phyloP scores from a whole-genome alignment of 2,113 vertebrate genomes.

The Coracopsis vasa region DNA sequence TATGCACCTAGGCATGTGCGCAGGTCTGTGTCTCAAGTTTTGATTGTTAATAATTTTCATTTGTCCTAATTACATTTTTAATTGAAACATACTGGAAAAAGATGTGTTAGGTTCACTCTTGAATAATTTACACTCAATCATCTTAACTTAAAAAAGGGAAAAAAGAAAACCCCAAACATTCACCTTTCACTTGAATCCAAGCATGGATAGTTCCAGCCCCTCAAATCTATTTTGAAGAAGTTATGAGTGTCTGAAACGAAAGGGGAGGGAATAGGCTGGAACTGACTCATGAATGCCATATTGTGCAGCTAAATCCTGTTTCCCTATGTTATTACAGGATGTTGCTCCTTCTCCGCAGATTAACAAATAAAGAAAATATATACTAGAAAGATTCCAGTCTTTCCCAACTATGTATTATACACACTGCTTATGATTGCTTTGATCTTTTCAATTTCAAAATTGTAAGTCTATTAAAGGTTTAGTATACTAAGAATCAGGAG shows the following conservation, averaged over 20 bases:
- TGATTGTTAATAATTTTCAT: not conserved
- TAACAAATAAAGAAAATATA: conserved; percentile 54
- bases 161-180: not conserved
- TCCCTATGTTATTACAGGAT: conserved; percentile 22
- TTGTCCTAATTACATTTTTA: conserved; percentile 52
- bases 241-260: conserved; percentile 36
- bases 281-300: not conserved
- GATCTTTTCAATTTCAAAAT: conserved; percentile 63
- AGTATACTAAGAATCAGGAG: conserved; percentile 51
- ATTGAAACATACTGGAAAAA: conserved; percentile 35
- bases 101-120: conserved; percentile 3
- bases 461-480: conserved; percentile 69
- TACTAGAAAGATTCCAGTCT: conserved; percentile 24
- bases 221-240: conserved; percentile 27
- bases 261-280: conserved; percentile 43
- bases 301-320: conserved; percentile 38
- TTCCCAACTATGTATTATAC: conserved; percentile 42
- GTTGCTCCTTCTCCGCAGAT: conserved; percentile 39
- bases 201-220: conserved; percentile 13
- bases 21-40: not conserved
- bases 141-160: not conserved
- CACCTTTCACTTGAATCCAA: conserved; percentile 35
- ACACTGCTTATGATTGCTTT: conserved; percentile 48
- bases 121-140: conserved; percentile 26
- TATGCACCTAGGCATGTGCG: not conserved